Conservation (phyloP, 2,888 invertebrate genomes). For the Phasia obesa region DNA sequence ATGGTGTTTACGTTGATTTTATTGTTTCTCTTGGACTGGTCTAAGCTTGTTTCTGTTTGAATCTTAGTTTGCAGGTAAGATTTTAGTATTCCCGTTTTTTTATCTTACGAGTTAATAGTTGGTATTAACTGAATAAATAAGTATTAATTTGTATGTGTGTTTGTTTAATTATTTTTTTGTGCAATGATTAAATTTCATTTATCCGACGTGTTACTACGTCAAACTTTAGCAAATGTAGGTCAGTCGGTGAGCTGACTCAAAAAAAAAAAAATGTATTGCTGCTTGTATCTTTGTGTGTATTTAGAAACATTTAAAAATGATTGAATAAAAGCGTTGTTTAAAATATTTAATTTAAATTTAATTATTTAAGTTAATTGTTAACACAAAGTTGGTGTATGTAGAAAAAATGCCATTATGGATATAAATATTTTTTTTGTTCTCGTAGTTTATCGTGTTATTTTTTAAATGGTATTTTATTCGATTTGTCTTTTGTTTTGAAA, state of each 20-base stretch:
- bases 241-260: slow-evolving; percentile 17
- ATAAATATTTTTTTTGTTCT: too few relatives aligned
- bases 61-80: too few relatives aligned
- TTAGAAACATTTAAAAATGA: too few relatives aligned
- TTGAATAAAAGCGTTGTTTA: too few relatives aligned
- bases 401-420: too few relatives aligned
- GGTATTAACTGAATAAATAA: slow-evolving; percentile 8
- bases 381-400: too few relatives aligned
- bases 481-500: too few relatives aligned
- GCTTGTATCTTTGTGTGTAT: too few relatives aligned
- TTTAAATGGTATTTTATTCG: too few relatives aligned
- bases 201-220: slow-evolving; percentile 31
- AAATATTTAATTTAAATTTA: too few relatives aligned
- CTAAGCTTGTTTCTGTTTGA: slow-evolving; percentile 19
- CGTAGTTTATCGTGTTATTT: too few relatives aligned
- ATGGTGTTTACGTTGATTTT: neutral
- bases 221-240: slow-evolving; percentile 39
- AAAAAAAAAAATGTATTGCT: slow-evolving; percentile 32
- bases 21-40: slow-evolving; percentile 17
- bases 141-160: slow-evolving; percentile 18
- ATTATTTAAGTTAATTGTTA: too few relatives aligned
- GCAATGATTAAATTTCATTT: slow-evolving; percentile 26
- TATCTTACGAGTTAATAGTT: slow-evolving; percentile 19
- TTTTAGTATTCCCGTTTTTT: neutral
- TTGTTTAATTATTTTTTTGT: slow-evolving; percentile 19